Conservation (phyloP, 2,113 vertebrate genomes). For the Corythoichthys haematopterus region DNA sequence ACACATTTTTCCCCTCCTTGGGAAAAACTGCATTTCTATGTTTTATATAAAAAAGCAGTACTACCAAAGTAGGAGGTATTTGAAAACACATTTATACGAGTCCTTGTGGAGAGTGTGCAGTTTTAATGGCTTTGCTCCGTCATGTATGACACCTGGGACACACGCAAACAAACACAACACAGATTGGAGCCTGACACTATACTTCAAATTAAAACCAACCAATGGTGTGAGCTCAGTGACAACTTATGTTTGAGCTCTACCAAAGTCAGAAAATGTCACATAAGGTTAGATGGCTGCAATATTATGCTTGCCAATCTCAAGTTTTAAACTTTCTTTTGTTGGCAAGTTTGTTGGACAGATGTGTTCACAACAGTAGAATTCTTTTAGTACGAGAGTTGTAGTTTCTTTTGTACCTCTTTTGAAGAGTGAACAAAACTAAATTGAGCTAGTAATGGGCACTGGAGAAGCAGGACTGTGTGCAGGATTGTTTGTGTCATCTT, state of each 20-base stretch:
- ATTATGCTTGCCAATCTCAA: neutral
- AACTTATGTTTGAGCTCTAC: neutral
- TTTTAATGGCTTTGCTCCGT: conserved; percentile 2
- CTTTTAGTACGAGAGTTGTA: neutral
- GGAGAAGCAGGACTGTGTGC: no score
- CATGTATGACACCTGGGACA: neutral
- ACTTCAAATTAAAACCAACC: neutral
- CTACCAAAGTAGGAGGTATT: conserved; percentile 43
- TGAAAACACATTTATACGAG: neutral
- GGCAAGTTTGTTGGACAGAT: conserved; percentile 8
- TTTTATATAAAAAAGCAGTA: conserved; percentile 30
- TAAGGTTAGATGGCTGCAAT: neutral
- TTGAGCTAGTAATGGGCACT: neutral
- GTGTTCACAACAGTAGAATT: conserved; percentile 15
- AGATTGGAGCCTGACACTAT: neutral
- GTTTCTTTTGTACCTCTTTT: neutral
- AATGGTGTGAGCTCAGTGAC: neutral
- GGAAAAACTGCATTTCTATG: conserved; percentile 3
- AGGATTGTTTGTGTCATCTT: neutral
- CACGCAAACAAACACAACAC: neutral
- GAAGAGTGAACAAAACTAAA: neutral
- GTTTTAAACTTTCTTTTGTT: neutral
- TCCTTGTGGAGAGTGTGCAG: neutral
- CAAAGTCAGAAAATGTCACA: neutral
- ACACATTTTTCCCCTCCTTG: conserved; percentile 3